Evolutionary conservation across 2,888 invertebrate genomes (phyloP).

Genomic region (Xestoiulus laeticollis): DNA sequence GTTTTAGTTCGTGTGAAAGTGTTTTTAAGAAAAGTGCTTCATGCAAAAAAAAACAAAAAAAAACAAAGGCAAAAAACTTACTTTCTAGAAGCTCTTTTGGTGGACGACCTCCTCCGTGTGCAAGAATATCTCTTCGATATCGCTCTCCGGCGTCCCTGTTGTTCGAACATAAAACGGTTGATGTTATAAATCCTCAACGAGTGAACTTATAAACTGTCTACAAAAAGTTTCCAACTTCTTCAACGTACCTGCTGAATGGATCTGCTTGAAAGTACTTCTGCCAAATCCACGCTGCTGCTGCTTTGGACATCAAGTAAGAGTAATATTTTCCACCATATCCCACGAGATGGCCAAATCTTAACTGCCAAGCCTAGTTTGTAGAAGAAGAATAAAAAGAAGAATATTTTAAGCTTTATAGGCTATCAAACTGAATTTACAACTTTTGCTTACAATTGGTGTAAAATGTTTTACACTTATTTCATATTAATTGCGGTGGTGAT

Average conservation of each 20-base stretch:
- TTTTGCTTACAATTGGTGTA: neutral
- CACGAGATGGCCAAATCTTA: slow-evolving; percentile 94
- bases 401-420: neutral
- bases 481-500: too few relatives aligned
- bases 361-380: slow-evolving; percentile 84
- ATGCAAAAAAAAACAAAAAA: too few relatives aligned
- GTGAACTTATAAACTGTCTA: too few relatives aligned
- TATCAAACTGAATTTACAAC: neutral
- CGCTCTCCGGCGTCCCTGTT: slow-evolving; percentile 78
- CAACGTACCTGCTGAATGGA: slow-evolving; percentile 70
- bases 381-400: neutral
- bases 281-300: slow-evolving; percentile 94
- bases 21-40: too few relatives aligned
- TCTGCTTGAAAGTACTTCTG: slow-evolving; percentile 81
- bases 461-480: neutral
- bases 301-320: slow-evolving; percentile 93
- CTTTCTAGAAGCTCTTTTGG: slow-evolving; percentile 76
- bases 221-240: neutral
- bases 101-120: slow-evolving; percentile 88
- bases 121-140: slow-evolving; percentile 79
- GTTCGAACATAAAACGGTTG: slow-evolving; percentile 53
- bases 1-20: too few relatives aligned
- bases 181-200: neutral
- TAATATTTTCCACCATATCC: slow-evolving; percentile 99
- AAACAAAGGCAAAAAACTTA: slow-evolving; percentile 54